These are phyloP conservation scores for Eretmocerus hayati DNA, from an alignment of 2,888 invertebrate species.

Conservation along the genomic window DNA sequence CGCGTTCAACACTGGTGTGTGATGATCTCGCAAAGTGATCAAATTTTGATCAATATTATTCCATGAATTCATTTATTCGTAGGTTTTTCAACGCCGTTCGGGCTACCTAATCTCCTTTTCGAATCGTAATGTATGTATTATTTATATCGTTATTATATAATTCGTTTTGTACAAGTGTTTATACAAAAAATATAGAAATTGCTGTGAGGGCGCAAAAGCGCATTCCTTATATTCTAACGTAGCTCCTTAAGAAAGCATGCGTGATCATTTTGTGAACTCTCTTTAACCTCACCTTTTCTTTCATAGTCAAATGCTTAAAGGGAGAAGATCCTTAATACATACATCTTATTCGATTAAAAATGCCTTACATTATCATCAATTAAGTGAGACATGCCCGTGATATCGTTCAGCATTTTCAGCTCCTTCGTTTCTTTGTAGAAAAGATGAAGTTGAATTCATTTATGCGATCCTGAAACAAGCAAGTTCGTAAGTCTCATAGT, in stretches of 20 bases:
- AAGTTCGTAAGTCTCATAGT: too few relatives aligned
- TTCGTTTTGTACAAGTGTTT: slow-evolving; percentile 25
- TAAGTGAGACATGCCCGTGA: slow-evolving; percentile 34
- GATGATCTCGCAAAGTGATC: too few relatives aligned
- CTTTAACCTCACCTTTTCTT: slow-evolving; percentile 13
- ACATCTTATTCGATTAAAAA: slow-evolving; percentile 42
- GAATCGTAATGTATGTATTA: slow-evolving; percentile 20
- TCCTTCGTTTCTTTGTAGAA: slow-evolving; percentile 32
- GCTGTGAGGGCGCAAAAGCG: slow-evolving; percentile 13
- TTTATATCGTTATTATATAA: slow-evolving; percentile 24
- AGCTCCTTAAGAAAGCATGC: slow-evolving; percentile 22
- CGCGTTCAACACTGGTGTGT: too few relatives aligned
- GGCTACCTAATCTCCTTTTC: slow-evolving; percentile 13
- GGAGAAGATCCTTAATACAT: slow-evolving; percentile 44
- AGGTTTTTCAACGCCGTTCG: too few relatives aligned
- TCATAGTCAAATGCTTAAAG: slow-evolving; percentile 41
- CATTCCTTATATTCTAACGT: slow-evolving; percentile 4
- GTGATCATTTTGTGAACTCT: slow-evolving; percentile 20
- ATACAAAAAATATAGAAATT: slow-evolving; percentile 26
- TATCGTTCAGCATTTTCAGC: slow-evolving; percentile 25
- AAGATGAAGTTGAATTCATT: slow-evolving; percentile 31
- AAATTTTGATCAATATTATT: too few relatives aligned
- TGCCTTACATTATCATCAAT: slow-evolving; percentile 43
- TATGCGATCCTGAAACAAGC: slow-evolving; percentile 29
- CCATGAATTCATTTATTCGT: too few relatives aligned